Conservation (phyloP, 2,797 vertebrate species). For the Helarctos malayanus region DNA sequence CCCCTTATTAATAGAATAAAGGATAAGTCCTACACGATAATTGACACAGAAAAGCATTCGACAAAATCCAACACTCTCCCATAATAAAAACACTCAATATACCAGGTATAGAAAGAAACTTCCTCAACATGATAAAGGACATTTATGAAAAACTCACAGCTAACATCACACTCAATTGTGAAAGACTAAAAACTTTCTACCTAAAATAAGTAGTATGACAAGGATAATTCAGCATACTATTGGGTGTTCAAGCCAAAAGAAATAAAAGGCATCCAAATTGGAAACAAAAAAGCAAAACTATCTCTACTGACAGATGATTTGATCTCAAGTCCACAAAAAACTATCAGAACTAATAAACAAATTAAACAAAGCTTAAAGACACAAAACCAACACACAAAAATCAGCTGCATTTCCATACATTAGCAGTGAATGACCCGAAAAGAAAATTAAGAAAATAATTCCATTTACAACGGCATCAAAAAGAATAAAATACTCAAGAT, state of each 20-base stretch:
- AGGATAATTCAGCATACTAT: neutral
- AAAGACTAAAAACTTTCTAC: neutral
- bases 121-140: neutral
- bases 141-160: neutral
- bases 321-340: neutral
- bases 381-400: neutral
- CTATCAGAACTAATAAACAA: neutral
- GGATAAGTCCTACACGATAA: neutral
- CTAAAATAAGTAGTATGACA: neutral
- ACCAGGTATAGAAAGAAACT: neutral
- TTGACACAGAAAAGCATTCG: neutral
- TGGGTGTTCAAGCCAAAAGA: neutral
- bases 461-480: neutral
- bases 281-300: slow-evolving; percentile 10
- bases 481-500: neutral
- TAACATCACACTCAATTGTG: neutral
- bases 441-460: neutral
- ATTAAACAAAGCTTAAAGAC: neutral
- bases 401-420: neutral
- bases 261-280: neutral
- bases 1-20: neutral
- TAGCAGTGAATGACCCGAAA: neutral
- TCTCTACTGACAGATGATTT: neutral
- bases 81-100: neutral
- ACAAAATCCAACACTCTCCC: neutral